Base-by-base conservation (phyloP, 2,113 vertebrate genomes). In the Aepyceros melampus region DNA sequence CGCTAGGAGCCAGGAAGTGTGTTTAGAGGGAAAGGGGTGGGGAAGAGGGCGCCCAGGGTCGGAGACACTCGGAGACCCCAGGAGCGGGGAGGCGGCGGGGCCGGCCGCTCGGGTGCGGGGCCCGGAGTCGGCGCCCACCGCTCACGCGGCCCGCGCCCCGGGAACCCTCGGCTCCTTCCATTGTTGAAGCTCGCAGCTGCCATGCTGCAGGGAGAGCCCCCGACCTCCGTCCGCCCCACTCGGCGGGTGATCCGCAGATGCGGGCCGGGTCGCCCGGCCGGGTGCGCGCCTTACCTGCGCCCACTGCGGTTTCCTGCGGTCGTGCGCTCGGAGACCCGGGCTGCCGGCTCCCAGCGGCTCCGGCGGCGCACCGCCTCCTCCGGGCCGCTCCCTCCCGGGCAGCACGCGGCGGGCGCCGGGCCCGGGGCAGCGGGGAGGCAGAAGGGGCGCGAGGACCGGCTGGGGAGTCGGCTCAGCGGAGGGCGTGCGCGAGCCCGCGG, bases 201-300 rank as follows among this genome's bases (percentile, higher is more conserved):
- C 97, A 74, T 56, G 84, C 92, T 94, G 53, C 89, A 67, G 89
- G 23, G 55, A 55, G 78, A 81, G 62, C 55, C 76, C 90, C 14
- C 4, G 58, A 91, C 87, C 97, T 45, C 51, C 5, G 74, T 82
- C 31, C 56, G 45, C 56, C 33, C 1, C 55, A 11, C 5, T 64
- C 89, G 1, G 55, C 43, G 33, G 43, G 64, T 82, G 43, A 79
- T 14, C 58, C 4, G 53, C 98, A 67, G 79, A 62, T 23, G 36
- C 17, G 21, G 62, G 27, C 36, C 3, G 40, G 14, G 21, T 13
- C 27, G 21, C 55, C 11, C 6, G 9, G 78, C 29, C 13, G 29
- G 45, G 40, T 15, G 67, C 43, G 55, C 49, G 91, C 97, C 98
- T 95, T 98, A 99, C 99, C 98, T 98, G 98, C 36, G 49, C 87